Conservation (phyloP, 2,113 vertebrate species). For the Aplodontia rufa region DNA sequence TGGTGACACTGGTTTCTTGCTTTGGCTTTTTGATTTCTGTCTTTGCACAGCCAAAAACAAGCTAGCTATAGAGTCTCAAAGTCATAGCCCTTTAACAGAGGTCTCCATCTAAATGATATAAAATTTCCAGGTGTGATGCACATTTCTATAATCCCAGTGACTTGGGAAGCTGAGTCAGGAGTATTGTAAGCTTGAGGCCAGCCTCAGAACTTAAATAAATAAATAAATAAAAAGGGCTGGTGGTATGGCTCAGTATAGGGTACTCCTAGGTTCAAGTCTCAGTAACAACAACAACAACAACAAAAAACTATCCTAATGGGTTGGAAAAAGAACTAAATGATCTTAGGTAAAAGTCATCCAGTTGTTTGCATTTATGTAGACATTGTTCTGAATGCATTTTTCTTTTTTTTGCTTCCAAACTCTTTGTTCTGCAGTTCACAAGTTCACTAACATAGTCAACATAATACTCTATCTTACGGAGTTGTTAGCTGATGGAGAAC, state of each 20-base stretch:
- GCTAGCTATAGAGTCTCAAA: background rate
- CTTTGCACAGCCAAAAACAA: conserved; percentile 17
- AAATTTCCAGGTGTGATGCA: too few relatives aligned
- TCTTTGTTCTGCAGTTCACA: background rate
- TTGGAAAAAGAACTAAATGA: background rate
- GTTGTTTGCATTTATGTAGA: background rate
- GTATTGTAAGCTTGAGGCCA: too few relatives aligned
- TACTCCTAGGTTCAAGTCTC: too few relatives aligned
- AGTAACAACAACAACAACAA: too few relatives aligned
- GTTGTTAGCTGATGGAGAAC: background rate
- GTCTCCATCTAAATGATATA: background rate
- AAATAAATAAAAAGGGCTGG: too few relatives aligned
- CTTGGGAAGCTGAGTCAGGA: too few relatives aligned
- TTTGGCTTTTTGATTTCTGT: background rate
- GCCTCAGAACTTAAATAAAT: too few relatives aligned
- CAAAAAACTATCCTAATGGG: background rate
- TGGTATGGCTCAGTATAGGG: too few relatives aligned
- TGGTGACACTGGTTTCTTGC: background rate
- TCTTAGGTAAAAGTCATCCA: background rate
- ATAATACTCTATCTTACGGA: background rate
- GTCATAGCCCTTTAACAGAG: accelerated
- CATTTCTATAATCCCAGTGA: too few relatives aligned
- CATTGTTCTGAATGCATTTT: background rate
- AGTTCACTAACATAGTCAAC: background rate
- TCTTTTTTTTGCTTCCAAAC: background rate